Evolutionary conservation across 1,140 invertebrate genomes (phyloP), one percentile per base, ranked within the genome.

Genomic region (Drosophila carrolli): DNA sequence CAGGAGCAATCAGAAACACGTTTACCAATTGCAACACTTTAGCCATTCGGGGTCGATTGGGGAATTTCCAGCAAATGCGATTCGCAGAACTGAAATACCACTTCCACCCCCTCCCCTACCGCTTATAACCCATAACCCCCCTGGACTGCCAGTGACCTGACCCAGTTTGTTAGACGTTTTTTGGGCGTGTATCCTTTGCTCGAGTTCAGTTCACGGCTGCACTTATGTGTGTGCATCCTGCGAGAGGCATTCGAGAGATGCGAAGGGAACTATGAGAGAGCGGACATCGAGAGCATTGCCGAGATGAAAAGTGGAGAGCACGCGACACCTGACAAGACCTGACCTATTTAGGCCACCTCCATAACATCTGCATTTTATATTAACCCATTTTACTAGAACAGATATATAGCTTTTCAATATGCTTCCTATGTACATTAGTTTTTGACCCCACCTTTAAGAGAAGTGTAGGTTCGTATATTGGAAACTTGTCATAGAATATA

Each of bases 141-240:
- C 11, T 16, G 65, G 65, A 65, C 60, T 58, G 66, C 68, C 66
- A 72, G 50, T 86, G 82, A 86, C 82, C 82, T 86, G 82, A 86
- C 82, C 82, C 79, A 86, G 79, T 88, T 86, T 70, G 54, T 65
- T 77, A 32, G 61, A 75, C 79, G 78, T 61, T 83, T 86, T 85
- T 83, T 85, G 83, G 83, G 84, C 79, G 84, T 88, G 84, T 89
- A 89, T 89, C 75, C 78, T 62, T 75, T 58, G 75, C 79, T 78
- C 66, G 71, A 58, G 51, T 86, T 65, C 83, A 88, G 79, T 88
- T 79, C 79, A 88, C 76, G 79, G 83, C 62, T 88, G 75, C 76
- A 83, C 57, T 60, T 73, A 61, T 46, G 63, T 59, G 16, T 32
- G 44, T 55, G 58, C 62, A 73, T 73, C 63, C 46, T 60, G 38